phyloP scores from a whole-genome alignment of 1,140 invertebrate species.

The Yoshiicerus persimilis region DNA sequence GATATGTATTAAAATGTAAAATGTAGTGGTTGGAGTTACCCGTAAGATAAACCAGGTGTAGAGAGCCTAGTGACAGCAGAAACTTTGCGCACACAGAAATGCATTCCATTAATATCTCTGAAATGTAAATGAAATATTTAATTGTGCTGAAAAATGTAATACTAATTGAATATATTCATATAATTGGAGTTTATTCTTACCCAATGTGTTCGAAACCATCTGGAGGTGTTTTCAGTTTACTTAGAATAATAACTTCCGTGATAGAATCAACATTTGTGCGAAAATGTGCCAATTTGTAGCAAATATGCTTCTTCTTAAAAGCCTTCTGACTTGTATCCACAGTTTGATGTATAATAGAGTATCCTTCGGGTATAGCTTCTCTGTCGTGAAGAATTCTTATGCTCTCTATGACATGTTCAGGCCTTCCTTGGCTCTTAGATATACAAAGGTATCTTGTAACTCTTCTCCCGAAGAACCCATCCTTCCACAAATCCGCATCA shows the following conservation, averaged over 20 bases:
- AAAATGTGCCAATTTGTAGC: conserved; percentile 53
- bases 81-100: conserved; percentile 46
- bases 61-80: conserved; percentile 44
- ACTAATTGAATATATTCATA: no score
- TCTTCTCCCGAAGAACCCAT: conserved; percentile 56
- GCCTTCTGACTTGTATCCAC: conserved; percentile 55
- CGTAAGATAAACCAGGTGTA: conserved; percentile 40
- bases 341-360: conserved; percentile 54
- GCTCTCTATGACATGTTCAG: conserved; percentile 55
- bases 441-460: conserved; percentile 58
- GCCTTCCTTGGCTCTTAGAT: conserved; percentile 54
- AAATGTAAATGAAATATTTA: no score
- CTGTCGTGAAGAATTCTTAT: conserved; percentile 55
- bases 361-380: conserved; percentile 56
- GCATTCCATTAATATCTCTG: conserved; percentile 56
- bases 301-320: conserved; percentile 56
- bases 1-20: no score
- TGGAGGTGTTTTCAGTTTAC: conserved; percentile 54
- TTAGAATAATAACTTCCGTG: conserved; percentile 56
- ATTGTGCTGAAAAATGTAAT: no score
- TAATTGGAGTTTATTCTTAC: conserved; percentile 43
- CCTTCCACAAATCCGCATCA: conserved; percentile 59
- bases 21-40: conserved; percentile 29
- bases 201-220: conserved; percentile 55
- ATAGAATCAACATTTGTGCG: conserved; percentile 55